Evolutionary conservation across 2,113 vertebrate genomes (phyloP).

Genomic region (Dromaius novaehollandiae): DNA sequence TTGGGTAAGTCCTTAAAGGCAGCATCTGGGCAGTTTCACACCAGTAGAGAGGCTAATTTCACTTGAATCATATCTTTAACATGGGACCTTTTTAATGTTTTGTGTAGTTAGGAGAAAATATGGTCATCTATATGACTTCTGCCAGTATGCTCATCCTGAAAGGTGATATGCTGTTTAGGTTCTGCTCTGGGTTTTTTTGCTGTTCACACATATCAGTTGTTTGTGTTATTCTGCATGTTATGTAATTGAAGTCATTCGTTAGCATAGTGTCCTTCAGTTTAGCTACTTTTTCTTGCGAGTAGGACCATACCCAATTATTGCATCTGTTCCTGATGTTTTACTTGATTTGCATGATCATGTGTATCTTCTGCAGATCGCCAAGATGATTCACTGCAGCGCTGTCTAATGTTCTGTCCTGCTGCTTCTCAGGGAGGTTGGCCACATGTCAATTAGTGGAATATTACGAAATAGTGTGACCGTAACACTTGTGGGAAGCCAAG

Average conservation of each 20-base stretch:
- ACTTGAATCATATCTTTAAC: background rate
- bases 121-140: background rate
- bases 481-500: background rate
- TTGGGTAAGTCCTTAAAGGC: background rate
- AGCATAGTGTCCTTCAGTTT: background rate
- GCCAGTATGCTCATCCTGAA: background rate
- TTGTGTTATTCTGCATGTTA: background rate
- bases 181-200: background rate
- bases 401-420: background rate
- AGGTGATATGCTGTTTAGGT: background rate
- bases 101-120: background rate
- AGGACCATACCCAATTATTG: background rate
- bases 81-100: background rate
- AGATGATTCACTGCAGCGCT: background rate
- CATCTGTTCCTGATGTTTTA: background rate
- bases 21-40: background rate
- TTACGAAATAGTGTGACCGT: constrained; percentile 2
- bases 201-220: background rate
- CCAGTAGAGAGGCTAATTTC: background rate
- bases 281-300: background rate
- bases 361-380: background rate
- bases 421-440: background rate
- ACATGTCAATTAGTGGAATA: background rate
- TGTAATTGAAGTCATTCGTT: background rate
- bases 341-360: background rate